Conservation (phyloP, 2,113 vertebrate genomes). For the Cyanocitta stelleri region DNA sequence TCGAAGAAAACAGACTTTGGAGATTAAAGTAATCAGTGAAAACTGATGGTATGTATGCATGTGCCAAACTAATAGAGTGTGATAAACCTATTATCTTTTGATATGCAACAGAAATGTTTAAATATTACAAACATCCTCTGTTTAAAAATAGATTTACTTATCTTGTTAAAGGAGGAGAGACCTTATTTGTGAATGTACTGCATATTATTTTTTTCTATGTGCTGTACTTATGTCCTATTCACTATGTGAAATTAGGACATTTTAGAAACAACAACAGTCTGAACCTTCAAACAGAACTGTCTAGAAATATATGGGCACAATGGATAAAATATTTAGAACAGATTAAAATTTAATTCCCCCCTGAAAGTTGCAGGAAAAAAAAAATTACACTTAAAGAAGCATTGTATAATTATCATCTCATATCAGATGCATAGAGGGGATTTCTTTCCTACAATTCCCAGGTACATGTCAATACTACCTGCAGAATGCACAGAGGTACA, state of each 20-base stretch:
- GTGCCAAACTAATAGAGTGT: not conserved
- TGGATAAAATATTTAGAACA: not conserved
- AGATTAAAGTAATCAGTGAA: not conserved
- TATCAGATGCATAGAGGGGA: not conserved
- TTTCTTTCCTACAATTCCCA: not conserved
- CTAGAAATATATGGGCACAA: not conserved
- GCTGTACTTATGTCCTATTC: not conserved
- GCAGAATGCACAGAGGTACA: not conserved
- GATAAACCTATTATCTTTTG: not conserved
- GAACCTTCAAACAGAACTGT: not conserved
- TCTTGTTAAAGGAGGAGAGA: not conserved
- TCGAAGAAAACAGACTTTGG: not conserved
- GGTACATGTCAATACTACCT: not conserved
- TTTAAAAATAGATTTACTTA: not conserved
- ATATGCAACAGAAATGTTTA: not conserved
- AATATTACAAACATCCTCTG: not conserved
- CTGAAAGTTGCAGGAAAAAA: not conserved
- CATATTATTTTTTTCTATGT: not conserved
- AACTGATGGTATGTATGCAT: not conserved
- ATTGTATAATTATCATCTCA: not conserved
- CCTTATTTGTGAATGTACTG: not conserved
- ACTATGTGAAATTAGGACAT: not conserved
- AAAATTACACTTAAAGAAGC: not conserved
- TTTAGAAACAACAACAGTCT: not conserved
- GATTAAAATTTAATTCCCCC: not conserved